Percentiles rank a stretch among this genome's conserved stretches.
These are phyloP conservation scores for Orchesella flavescens DNA, from an alignment of 2,888 invertebrate species.

Conservation along the genomic window DNA sequence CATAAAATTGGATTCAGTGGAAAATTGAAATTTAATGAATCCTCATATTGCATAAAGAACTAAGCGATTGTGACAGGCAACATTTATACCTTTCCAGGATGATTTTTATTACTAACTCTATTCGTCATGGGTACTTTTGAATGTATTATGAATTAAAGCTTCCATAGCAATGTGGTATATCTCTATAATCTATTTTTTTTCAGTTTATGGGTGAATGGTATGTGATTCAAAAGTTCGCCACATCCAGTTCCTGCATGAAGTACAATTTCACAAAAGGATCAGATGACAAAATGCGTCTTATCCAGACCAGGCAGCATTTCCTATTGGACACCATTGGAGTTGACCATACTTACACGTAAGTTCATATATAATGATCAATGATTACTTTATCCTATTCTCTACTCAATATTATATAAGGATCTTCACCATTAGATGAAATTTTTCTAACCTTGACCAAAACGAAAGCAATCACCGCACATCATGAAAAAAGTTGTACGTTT, in stretches of 20 bases:
- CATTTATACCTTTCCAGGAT: too few relatives aligned
- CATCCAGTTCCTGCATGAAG: constrained; percentile 85
- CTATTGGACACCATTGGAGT: constrained; percentile 81
- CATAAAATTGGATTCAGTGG: too few relatives aligned
- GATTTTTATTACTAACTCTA: too few relatives aligned
- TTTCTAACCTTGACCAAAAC: constrained; percentile 35
- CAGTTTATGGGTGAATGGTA: constrained; percentile 87
- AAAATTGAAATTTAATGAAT: too few relatives aligned
- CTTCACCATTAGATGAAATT: neutral
- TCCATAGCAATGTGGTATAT: neutral
- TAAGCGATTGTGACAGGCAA: too few relatives aligned
- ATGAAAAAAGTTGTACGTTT: neutral
- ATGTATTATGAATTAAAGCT: too few relatives aligned
- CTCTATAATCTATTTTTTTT: constrained; percentile 36
- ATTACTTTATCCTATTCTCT: neutral
- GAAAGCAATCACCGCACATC: neutral
- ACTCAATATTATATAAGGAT: neutral
- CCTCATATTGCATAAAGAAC: too few relatives aligned
- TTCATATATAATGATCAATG: constrained; percentile 5
- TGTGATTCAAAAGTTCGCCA: constrained; percentile 85
- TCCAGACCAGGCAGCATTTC: constrained; percentile 82
- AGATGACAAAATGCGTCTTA: constrained; percentile 80
- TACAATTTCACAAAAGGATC: constrained; percentile 83
- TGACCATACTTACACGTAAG: constrained; percentile 82
- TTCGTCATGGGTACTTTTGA: too few relatives aligned